These are phyloP conservation scores for Tenthredo livida DNA, from an alignment of 2,888 invertebrate species.

Conservation along the genomic window DNA sequence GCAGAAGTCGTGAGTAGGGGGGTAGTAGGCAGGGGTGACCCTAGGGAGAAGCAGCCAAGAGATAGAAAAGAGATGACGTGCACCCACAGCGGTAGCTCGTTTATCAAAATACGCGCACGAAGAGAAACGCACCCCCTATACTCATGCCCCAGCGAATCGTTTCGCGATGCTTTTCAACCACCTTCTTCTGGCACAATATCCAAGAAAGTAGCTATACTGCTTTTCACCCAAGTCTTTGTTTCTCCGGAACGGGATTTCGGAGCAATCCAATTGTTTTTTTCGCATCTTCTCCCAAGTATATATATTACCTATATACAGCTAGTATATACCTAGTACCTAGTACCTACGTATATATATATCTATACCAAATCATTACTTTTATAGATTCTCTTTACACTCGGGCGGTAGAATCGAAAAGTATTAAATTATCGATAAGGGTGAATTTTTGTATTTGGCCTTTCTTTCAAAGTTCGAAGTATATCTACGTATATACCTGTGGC, in stretches of 20 bases:
- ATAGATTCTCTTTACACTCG: neutral
- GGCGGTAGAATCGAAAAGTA: neutral
- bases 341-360: neutral
- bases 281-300: neutral
- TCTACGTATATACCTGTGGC: slow-evolving; percentile 34
- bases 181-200: neutral
- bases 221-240: neutral
- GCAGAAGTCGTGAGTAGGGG: slow-evolving; percentile 44
- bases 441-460: neutral
- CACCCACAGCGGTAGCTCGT: slow-evolving; percentile 35
- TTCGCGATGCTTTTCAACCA: slow-evolving; percentile 6
- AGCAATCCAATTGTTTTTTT: neutral
- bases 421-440: neutral
- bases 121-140: slow-evolving; percentile 34
- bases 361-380: neutral
- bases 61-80: slow-evolving; percentile 47
- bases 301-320: neutral
- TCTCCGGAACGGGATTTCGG: neutral
- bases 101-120: slow-evolving; percentile 44
- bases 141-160: neutral
- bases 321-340: too few species aligned
- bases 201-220: neutral
- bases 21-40: slow-evolving; percentile 25
- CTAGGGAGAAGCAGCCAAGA: slow-evolving; percentile 32
- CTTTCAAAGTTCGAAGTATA: neutral